Conservation (phyloP, 2,113 vertebrate genomes). For the Corythaeola cristata region DNA sequence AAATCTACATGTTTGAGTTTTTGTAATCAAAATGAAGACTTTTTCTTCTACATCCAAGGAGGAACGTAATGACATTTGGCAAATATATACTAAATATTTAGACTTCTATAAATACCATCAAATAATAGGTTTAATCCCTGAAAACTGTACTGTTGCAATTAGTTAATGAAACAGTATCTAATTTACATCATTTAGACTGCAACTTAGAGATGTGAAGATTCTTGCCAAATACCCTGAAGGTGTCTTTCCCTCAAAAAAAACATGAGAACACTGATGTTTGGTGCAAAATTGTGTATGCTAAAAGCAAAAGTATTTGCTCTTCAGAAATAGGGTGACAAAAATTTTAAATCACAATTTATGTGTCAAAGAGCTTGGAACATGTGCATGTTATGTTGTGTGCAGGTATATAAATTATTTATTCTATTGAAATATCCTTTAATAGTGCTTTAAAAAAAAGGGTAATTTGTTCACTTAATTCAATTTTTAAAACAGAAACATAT, state of each 20-base stretch:
- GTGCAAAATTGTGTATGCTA: not conserved
- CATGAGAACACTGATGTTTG: not conserved
- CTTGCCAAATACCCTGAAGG: not conserved
- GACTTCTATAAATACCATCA: not conserved
- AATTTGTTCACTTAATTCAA: not conserved
- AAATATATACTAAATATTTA: not conserved
- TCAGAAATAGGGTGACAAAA: not conserved
- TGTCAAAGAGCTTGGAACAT: not conserved
- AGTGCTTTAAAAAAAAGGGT: not conserved
- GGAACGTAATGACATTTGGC: rapidly evolving
- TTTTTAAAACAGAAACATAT: not conserved
- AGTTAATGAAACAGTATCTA: not conserved
- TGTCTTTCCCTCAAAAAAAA: not conserved
- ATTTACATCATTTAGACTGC: not conserved
- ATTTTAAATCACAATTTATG: not conserved
- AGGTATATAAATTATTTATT: not conserved
- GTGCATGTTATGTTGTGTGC: not conserved
- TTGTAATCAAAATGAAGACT: not conserved
- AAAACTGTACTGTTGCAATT: not conserved
- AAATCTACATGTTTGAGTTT: not conserved
- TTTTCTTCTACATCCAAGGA: not conserved
- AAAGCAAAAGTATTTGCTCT: not conserved
- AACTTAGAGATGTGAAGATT: not conserved
- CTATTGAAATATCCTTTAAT: not conserved
- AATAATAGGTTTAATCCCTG: not conserved